phyloP scores from a whole-genome alignment of 2,888 invertebrate species.

The Chrysopilus asiliformis region DNA sequence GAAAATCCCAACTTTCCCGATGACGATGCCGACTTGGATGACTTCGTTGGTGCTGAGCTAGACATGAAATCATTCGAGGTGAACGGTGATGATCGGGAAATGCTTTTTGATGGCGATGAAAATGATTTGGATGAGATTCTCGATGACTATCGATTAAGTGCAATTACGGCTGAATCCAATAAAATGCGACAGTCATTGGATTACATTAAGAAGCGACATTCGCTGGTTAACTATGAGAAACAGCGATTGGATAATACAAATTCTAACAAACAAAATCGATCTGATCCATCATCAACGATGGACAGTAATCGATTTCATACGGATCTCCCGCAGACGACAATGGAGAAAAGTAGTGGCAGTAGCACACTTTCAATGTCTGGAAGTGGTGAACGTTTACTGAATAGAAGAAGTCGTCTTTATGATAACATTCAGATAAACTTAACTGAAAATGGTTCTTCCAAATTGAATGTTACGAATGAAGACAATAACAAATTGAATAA shows the following conservation, averaged over 20 bases:
- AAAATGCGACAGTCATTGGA: constrained; percentile 34
- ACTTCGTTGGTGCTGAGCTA: neutral
- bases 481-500: constrained; percentile 6
- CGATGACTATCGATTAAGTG: constrained; percentile 27
- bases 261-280: constrained; percentile 1
- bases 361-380: constrained; percentile 16
- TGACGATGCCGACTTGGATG: neutral
- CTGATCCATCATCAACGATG: neutral
- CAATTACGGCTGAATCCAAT: constrained; percentile 26
- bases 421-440: constrained; percentile 30
- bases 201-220: constrained; percentile 29
- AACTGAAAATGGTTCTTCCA: neutral
- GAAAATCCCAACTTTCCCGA: too few relatives aligned
- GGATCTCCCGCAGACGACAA: constrained; percentile 2
- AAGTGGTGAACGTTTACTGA: constrained; percentile 27
- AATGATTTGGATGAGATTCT: constrained; percentile 33
- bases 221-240: constrained; percentile 12
- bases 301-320: neutral
- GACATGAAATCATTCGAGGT: constrained; percentile 14
- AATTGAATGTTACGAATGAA: constrained; percentile 1
- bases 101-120: constrained; percentile 26
- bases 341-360: constrained; percentile 6
- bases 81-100: too few relatives aligned
- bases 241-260: constrained; percentile 4
- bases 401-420: constrained; percentile 32